These are phyloP conservation scores for Scaeva pyrastri DNA, from an alignment of 2,888 invertebrate species.

Conservation along the genomic window DNA sequence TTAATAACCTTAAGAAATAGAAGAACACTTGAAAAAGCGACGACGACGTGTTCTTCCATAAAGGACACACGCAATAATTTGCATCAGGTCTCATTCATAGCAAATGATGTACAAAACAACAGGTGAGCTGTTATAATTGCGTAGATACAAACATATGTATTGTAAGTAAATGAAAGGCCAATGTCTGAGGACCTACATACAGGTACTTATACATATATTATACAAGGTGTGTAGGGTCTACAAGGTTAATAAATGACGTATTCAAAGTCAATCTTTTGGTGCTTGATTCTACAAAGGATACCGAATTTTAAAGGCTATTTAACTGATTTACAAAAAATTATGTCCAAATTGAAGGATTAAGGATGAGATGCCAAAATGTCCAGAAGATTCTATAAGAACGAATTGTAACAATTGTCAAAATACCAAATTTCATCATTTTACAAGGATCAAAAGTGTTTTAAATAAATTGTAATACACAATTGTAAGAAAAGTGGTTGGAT, in stretches of 20 bases:
- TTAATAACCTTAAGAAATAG: background rate
- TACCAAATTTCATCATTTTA: too few relatives aligned
- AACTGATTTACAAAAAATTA: background rate
- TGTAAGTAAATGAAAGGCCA: slow-evolving; percentile 39
- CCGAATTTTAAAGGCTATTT: background rate
- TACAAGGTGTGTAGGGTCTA: background rate
- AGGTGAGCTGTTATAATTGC: slow-evolving; percentile 61
- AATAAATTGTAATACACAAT: too few relatives aligned
- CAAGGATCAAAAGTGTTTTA: too few relatives aligned
- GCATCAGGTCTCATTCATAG: slow-evolving; percentile 56
- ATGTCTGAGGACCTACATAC: slow-evolving; percentile 12
- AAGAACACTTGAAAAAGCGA: background rate
- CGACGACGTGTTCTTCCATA: background rate
- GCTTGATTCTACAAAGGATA: background rate
- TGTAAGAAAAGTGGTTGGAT: too few relatives aligned
- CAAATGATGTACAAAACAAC: slow-evolving; percentile 71
- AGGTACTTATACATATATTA: background rate
- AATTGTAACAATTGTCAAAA: too few relatives aligned
- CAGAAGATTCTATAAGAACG: too few relatives aligned
- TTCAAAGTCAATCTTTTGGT: slow-evolving; percentile 19
- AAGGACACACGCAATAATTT: slow-evolving; percentile 48
- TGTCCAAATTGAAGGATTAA: too few relatives aligned
- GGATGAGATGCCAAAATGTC: background rate
- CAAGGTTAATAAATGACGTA: slow-evolving; percentile 7
- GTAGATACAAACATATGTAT: too few relatives aligned